Conservation (phyloP, 2,888 invertebrate species). For the Rhagonycha lutea region DNA sequence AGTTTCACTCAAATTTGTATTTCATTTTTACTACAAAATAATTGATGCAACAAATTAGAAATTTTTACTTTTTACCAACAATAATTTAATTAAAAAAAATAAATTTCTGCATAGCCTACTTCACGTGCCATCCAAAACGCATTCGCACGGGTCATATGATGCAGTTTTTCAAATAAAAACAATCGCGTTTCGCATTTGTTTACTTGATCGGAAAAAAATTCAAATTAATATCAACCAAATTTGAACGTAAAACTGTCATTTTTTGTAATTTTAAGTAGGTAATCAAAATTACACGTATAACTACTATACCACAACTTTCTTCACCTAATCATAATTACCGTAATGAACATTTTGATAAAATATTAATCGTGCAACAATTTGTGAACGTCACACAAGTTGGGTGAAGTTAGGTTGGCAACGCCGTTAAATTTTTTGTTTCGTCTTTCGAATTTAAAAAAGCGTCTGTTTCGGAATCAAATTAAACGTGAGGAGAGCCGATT, state of each 20-base stretch:
- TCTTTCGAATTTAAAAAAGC: constrained; percentile 2
- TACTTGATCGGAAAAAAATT: not conserved
- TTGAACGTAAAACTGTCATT: not conserved
- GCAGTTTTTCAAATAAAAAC: not conserved
- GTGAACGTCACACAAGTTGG: not conserved
- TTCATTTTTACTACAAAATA: too few species aligned
- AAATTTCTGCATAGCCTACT: too few species aligned
- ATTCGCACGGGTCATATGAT: too few species aligned
- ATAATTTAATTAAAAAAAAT: too few species aligned
- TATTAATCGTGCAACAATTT: constrained; percentile 1
- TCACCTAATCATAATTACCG: not conserved
- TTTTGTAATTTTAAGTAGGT: too few species aligned
- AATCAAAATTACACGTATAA: too few species aligned
- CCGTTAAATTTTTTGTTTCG: not conserved
- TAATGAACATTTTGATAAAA: not conserved
- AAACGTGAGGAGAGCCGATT: not conserved
- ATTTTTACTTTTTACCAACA: too few species aligned
- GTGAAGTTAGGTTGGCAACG: not conserved
- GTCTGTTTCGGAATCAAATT: not conserved
- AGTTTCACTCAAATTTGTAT: too few species aligned
- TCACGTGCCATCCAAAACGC: too few species aligned
- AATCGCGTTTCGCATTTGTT: not conserved
- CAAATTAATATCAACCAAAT: not conserved
- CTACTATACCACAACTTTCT: not conserved
- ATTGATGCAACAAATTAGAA: too few species aligned